phyloP scores from a whole-genome alignment of 2,113 vertebrate genomes.

The Romanogobio albipinnatus region DNA sequence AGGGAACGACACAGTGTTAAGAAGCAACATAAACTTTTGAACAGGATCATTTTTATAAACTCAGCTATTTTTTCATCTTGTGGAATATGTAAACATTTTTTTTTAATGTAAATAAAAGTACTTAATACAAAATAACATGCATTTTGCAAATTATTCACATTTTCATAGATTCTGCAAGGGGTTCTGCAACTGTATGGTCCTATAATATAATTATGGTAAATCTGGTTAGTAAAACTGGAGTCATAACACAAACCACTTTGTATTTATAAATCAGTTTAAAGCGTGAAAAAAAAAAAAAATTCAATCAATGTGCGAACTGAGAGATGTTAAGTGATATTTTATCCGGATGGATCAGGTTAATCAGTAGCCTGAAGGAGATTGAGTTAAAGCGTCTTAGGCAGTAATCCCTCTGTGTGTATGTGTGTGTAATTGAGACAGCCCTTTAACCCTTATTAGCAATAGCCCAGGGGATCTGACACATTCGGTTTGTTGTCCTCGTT shows the following conservation, averaged over 20 bases:
- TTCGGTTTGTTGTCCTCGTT: constrained; percentile 55
- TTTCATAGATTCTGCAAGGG: no score
- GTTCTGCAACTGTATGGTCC: no score
- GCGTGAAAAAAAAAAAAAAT: not conserved
- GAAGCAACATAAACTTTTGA: no score
- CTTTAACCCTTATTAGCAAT: constrained; percentile 68
- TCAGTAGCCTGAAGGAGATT: constrained; percentile 47
- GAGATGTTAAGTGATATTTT: constrained; percentile 48
- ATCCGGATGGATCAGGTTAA: constrained; percentile 55
- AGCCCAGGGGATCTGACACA: constrained; percentile 61
- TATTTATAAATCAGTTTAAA: not conserved
- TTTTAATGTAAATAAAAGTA: no score
- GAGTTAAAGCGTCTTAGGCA: constrained; percentile 48
- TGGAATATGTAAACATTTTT: no score
- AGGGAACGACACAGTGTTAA: no score
- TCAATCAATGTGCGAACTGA: not conserved
- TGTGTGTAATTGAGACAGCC: constrained; percentile 61
- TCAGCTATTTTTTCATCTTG: no score
- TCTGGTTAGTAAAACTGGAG: not conserved
- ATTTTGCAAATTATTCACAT: no score
- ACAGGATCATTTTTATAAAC: no score
- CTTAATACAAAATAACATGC: no score
- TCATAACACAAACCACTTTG: not conserved
- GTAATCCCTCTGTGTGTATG: constrained; percentile 56
- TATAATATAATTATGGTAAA: not conserved